Base-by-base conservation (phyloP, 2,888 invertebrate species). In the Macrosoma leucophasiata region DNA sequence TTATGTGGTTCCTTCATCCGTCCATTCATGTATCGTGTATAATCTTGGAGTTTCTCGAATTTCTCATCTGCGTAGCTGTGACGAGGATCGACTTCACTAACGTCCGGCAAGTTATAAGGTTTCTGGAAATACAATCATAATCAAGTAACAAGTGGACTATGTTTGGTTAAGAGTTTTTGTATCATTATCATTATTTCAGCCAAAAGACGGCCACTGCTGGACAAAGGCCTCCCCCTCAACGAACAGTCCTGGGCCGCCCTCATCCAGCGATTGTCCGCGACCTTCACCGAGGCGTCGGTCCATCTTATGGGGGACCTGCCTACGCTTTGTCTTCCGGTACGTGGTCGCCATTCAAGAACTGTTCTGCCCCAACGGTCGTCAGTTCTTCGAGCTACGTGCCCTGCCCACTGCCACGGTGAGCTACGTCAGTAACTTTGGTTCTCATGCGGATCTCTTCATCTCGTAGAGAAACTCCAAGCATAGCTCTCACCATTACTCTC, bases 1-100 rank as follows among this genome's bases (percentile, higher is more conserved):
- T 77, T 82, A 22, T 79, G 78, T 0, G 79, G 81, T 28, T 82
- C 82, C 31, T 69, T 72, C 44, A 82, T 73, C 1, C 78, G 52
- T 0, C 67, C 65, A 26, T 68, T 75, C 71, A 79, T 72, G 25
- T 58, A 81, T 21, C 59, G 67, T 41, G 65, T 74, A 34, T 82
- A 82, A n/a, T 78, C 76, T 19, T 70, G 63, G 0, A 79, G 49
- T 7, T 58, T 61, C 34, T 71, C 63, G 32, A 81, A 82, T 40
- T 81, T 81, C 29, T 78, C 81, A n/a, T 78, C 73, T 0, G 75
- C 73, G 36, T 76, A 79, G 36, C 70, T 73, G 38, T 66, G 58
- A 3, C 54, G 59, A 0, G 74, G 74, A 12, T 81, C 75, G 1
- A 81, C 65, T 4, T 66, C 67, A 19, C 66, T 68, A 0, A 39